Conservation (phyloP, 1,140 invertebrate genomes). For the Drosophila albomicans region DNA sequence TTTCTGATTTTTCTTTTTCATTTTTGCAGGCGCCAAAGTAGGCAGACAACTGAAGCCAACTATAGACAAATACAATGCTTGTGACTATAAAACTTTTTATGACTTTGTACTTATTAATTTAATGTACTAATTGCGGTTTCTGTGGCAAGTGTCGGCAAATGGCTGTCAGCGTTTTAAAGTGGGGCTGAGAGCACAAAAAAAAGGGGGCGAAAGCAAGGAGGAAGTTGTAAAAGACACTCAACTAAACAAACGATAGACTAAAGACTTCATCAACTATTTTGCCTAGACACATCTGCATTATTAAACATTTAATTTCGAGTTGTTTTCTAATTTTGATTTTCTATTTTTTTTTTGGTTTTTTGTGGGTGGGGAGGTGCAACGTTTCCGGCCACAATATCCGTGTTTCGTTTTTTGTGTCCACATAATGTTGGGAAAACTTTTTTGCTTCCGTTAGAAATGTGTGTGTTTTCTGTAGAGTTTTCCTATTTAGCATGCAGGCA, state of each 20-base stretch:
- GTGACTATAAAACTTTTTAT: constrained; percentile 48
- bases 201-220: constrained; percentile 21
- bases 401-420: constrained; percentile 25
- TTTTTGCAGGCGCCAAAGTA: constrained; percentile 41
- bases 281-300: constrained; percentile 33
- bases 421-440: constrained; percentile 56
- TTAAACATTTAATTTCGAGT: constrained; percentile 29
- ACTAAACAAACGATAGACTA: constrained; percentile 29
- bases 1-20: constrained; percentile 1
- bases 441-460: constrained; percentile 58
- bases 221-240: constrained; percentile 51
- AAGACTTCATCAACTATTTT: constrained; percentile 13
- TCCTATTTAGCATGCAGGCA: constrained; percentile 39
- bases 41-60: constrained; percentile 17
- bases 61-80: constrained; percentile 37
- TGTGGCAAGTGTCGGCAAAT: constrained; percentile 40
- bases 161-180: constrained; percentile 64
- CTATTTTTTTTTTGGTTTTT: background rate
- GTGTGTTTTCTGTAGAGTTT: constrained; percentile 25
- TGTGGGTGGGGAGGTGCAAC: constrained; percentile 28
- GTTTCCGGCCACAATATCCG: constrained; percentile 66
- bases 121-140: constrained; percentile 74
- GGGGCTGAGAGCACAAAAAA: constrained; percentile 7
- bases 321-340: constrained; percentile 13
- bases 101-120: constrained; percentile 75